Evolutionary conservation across 2,888 invertebrate species (phyloP).

Genomic region (Agriopis leucophaearia): DNA sequence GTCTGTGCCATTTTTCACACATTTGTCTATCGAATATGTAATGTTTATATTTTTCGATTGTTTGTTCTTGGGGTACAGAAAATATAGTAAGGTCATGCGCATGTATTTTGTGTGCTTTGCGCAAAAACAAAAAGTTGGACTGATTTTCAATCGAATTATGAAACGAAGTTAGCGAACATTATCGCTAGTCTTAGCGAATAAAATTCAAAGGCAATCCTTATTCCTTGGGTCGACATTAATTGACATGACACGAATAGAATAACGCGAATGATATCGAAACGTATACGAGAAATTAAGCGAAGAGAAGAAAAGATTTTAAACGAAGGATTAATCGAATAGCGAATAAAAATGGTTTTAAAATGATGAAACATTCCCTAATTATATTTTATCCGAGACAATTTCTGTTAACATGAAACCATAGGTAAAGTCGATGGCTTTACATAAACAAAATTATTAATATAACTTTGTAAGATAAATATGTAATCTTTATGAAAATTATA

Average conservation of each 20-base stretch:
- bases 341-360: neutral
- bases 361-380: slow-evolving; percentile 20
- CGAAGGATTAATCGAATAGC: slow-evolving; percentile 13
- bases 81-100: neutral
- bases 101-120: neutral
- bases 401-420: neutral
- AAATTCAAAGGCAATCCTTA: neutral
- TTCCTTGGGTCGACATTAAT: slow-evolving; percentile 6
- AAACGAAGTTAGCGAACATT: neutral
- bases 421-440: neutral
- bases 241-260: slow-evolving; percentile 9
- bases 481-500: slow-evolving; percentile 18
- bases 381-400: slow-evolving; percentile 5
- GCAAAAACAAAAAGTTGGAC: neutral
- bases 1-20: too few species aligned
- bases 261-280: slow-evolving; percentile 23
- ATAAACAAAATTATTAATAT: neutral
- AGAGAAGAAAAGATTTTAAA: slow-evolving; percentile 6
- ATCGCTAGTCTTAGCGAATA: neutral
- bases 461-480: slow-evolving; percentile 8
- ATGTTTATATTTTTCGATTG: too few species aligned
- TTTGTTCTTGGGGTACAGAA: neutral
- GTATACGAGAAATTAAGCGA: slow-evolving; percentile 26
- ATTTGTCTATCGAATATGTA: too few species aligned
- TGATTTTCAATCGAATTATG: neutral